Conservation (phyloP, 1,140 invertebrate species). For the Drosophila oshimai region DNA sequence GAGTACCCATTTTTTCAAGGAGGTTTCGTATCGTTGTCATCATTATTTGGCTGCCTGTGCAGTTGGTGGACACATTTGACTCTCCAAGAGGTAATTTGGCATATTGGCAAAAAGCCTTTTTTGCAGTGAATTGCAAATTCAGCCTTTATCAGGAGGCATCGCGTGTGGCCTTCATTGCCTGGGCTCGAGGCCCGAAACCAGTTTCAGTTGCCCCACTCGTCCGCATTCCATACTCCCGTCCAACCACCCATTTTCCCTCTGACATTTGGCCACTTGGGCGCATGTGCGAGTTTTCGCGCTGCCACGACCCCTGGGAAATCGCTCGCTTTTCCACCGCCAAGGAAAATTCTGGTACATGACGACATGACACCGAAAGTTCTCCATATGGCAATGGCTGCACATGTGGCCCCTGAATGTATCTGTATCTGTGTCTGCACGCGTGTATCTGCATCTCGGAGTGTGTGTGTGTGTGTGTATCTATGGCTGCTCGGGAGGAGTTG, state of each 20-base stretch:
- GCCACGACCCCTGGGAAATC: constrained; percentile 24
- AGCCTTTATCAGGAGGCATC: constrained; percentile 28
- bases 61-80: background rate
- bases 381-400: constrained; percentile 36
- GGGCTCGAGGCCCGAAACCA: constrained; percentile 27
- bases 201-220: background rate
- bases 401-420: constrained; percentile 16
- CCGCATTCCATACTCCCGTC: constrained; percentile 12
- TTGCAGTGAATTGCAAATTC: constrained; percentile 19
- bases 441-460: constrained; percentile 9
- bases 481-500: constrained; percentile 33
- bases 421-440: constrained; percentile 7
- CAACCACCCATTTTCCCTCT: constrained; percentile 21
- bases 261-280: constrained; percentile 15
- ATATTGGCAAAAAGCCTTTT: constrained; percentile 3
- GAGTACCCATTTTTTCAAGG: no score
- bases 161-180: constrained; percentile 40
- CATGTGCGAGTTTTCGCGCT: constrained; percentile 52
- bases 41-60: no score
- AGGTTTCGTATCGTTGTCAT: background rate
- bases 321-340: constrained; percentile 8
- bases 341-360: constrained; percentile 43
- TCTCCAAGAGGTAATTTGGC: background rate
- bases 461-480: constrained; percentile 19
- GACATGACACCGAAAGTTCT: constrained; percentile 39